Percentiles rank a stretch among this genome's conserved stretches.
phyloP scores from a whole-genome alignment of 2,888 invertebrate species.

The Didymodactylos carnosus region DNA sequence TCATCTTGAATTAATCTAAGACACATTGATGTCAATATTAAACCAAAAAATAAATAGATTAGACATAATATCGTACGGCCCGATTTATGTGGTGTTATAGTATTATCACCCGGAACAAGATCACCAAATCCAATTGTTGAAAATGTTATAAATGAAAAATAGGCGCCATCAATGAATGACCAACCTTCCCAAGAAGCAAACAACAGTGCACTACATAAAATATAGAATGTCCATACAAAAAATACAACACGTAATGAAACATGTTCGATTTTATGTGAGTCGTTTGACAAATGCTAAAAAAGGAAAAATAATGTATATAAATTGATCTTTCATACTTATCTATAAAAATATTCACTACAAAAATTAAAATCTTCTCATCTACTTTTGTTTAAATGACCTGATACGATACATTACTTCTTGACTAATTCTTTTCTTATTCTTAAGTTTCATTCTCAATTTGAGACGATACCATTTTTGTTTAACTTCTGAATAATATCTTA shows the following conservation, averaged over 20 bases:
- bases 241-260: neutral
- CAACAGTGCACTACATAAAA: conserved; percentile 12
- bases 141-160: conserved; percentile 17
- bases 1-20: conserved; percentile 13
- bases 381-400: too few species aligned
- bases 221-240: neutral
- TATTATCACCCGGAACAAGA: conserved; percentile 12
- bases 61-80: conserved; percentile 13
- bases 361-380: too few species aligned
- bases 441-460: neutral
- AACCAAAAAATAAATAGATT: conserved; percentile 15
- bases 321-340: too few species aligned
- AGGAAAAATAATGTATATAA: too few species aligned
- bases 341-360: too few species aligned
- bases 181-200: conserved; percentile 15
- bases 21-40: conserved; percentile 15
- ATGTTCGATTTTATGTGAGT: too few species aligned
- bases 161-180: conserved; percentile 14
- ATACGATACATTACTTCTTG: too few species aligned
- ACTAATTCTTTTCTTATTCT: too few species aligned
- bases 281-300: too few species aligned
- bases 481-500: neutral
- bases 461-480: neutral
- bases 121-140: conserved; percentile 17
- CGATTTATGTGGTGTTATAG: neutral